Conservation (phyloP, 2,888 invertebrate genomes). For the Acholoe squamosa region DNA sequence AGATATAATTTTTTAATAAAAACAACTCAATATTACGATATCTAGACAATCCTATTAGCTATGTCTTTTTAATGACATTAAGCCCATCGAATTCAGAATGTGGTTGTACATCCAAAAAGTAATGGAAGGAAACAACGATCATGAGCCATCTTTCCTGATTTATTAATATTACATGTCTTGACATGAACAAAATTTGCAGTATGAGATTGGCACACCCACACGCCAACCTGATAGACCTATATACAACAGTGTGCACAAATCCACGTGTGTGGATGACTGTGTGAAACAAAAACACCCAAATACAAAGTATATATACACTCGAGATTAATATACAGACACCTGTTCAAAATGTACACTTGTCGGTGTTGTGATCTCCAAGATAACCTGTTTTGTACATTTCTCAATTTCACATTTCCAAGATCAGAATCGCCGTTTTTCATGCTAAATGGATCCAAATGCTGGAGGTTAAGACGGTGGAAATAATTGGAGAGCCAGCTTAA, state of each 20-base stretch:
- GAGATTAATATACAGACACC: slow-evolving; percentile 23
- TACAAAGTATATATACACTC: slow-evolving; percentile 34
- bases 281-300: slow-evolving; percentile 28
- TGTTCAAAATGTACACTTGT: slow-evolving; percentile 39
- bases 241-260: slow-evolving; percentile 8
- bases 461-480: too few species aligned
- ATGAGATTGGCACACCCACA: neutral
- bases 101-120: neutral
- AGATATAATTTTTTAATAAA: too few species aligned
- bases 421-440: neutral
- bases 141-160: slow-evolving; percentile 3
- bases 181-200: slow-evolving; percentile 27
- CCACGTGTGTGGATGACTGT: neutral
- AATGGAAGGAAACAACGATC: neutral
- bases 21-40: too few species aligned
- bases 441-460: too few species aligned
- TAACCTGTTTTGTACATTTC: neutral
- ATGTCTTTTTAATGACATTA: neutral
- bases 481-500: too few species aligned
- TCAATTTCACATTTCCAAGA: neutral
- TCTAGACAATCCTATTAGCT: too few species aligned
- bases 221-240: neutral
- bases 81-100: neutral
- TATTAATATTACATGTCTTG: slow-evolving; percentile 11
- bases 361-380: neutral